These are phyloP conservation scores for Stenolophus ochropezus DNA, from an alignment of 2,888 invertebrate species.

Conservation along the genomic window DNA sequence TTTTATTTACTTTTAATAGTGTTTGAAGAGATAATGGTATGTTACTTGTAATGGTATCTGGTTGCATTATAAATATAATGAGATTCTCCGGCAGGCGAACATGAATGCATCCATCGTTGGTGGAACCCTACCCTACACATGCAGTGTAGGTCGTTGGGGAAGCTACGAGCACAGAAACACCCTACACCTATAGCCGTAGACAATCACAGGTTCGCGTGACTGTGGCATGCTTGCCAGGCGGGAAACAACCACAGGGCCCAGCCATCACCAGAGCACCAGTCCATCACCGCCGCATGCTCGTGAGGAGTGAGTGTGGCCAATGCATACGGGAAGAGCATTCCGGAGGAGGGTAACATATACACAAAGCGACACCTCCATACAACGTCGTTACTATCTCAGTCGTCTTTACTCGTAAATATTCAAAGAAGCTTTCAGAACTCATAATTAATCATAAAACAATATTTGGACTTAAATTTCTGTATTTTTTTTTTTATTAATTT, in stretches of 20 bases:
- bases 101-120: not conserved
- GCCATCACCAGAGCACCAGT: slow-evolving; percentile 58
- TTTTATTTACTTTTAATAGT: too few relatives aligned
- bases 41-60: too few relatives aligned
- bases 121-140: not conserved
- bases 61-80: not conserved
- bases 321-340: too few relatives aligned
- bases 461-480: too few relatives aligned
- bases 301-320: slow-evolving; percentile 2
- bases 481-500: too few relatives aligned
- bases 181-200: slow-evolving; percentile 47
- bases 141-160: not conserved
- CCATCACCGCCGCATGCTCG: slow-evolving; percentile 57
- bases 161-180: slow-evolving; percentile 8
- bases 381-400: too few relatives aligned
- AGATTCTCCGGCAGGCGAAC: not conserved
- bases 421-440: too few relatives aligned
- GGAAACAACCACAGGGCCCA: slow-evolving; percentile 46
- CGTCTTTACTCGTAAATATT: too few relatives aligned
- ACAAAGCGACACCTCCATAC: too few relatives aligned
- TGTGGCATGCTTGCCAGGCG: slow-evolving; percentile 28
- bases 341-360: too few relatives aligned
- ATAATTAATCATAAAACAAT: too few relatives aligned
- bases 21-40: too few relatives aligned
- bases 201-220: slow-evolving; percentile 32